Evolutionary conservation across 2,113 vertebrate species (phyloP).

Genomic region (Diglossa brunneiventris): DNA sequence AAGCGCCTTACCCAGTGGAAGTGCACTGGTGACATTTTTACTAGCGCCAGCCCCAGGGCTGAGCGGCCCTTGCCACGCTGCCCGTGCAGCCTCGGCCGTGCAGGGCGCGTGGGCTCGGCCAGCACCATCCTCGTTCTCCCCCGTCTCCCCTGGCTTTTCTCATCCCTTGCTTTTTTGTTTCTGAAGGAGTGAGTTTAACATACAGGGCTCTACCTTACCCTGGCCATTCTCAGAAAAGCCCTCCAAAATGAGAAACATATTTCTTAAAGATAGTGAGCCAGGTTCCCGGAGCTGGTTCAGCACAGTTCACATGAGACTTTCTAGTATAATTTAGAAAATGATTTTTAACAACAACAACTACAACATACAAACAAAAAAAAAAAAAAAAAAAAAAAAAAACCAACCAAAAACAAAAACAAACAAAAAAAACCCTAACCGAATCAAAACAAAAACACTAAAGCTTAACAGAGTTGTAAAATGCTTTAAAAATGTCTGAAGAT

Average conservation of each 20-base stretch:
- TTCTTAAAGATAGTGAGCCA: neutral
- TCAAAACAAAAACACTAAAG: neutral
- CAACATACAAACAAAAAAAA: neutral
- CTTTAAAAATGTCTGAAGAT: constrained; percentile 37
- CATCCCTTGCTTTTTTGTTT: neutral
- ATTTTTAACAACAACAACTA: neutral
- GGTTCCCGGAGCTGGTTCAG: neutral
- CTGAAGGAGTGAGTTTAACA: neutral
- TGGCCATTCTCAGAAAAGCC: neutral
- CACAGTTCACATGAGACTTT: neutral
- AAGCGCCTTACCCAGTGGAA: constrained; percentile 75
- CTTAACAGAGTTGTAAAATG: constrained; percentile 38
- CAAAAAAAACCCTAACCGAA: neutral
- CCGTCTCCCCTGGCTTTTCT: neutral
- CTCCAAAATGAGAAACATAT: neutral
- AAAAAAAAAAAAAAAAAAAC: too few species aligned
- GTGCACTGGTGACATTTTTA: constrained; percentile 73
- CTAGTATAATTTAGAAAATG: neutral
- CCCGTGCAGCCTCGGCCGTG: neutral
- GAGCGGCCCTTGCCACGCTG: neutral
- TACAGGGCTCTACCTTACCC: neutral
- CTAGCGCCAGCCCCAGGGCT: constrained; percentile 47
- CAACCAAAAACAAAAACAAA: too few species aligned
- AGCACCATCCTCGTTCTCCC: neutral
- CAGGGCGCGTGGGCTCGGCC: neutral